phyloP scores from a whole-genome alignment of 2,888 invertebrate genomes.

The Oscheius sp. region DNA sequence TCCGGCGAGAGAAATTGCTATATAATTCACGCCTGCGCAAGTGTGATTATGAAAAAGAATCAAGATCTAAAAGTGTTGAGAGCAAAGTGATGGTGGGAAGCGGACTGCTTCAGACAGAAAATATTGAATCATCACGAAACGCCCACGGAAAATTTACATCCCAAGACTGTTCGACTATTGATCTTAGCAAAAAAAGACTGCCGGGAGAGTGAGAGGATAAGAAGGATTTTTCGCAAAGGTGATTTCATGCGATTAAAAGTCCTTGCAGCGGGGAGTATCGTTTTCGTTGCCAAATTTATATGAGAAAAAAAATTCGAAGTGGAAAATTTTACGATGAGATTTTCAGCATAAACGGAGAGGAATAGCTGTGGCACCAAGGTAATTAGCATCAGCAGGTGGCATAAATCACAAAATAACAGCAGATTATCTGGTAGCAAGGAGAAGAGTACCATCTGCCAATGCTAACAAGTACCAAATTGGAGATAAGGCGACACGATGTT shows the following conservation, averaged over 20 bases:
- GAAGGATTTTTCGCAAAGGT: neutral
- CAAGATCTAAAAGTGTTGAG: neutral
- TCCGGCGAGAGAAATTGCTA: no score
- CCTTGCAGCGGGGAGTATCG: no score
- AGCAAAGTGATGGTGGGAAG: neutral
- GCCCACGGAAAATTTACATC: conserved; percentile 17
- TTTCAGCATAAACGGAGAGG: neutral
- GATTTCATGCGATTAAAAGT: neutral
- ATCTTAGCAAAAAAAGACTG: neutral
- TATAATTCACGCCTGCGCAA: neutral
- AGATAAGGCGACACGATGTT: conserved; percentile 30
- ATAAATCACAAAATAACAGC: neutral
- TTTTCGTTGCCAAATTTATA: neutral
- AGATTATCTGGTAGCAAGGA: neutral
- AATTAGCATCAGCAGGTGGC: neutral
- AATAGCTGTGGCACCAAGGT: neutral
- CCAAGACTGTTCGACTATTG: neutral
- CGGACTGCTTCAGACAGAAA: conserved; percentile 10
- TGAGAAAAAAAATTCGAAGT: neutral
- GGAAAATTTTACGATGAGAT: conserved; percentile 8
- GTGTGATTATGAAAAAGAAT: neutral
- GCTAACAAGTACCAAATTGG: conserved; percentile 14
- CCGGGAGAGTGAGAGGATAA: neutral
- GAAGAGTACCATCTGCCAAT: neutral
- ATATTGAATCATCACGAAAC: conserved; percentile 20